phyloP scores from a whole-genome alignment of 2,888 invertebrate species.

The Macaria notata region DNA sequence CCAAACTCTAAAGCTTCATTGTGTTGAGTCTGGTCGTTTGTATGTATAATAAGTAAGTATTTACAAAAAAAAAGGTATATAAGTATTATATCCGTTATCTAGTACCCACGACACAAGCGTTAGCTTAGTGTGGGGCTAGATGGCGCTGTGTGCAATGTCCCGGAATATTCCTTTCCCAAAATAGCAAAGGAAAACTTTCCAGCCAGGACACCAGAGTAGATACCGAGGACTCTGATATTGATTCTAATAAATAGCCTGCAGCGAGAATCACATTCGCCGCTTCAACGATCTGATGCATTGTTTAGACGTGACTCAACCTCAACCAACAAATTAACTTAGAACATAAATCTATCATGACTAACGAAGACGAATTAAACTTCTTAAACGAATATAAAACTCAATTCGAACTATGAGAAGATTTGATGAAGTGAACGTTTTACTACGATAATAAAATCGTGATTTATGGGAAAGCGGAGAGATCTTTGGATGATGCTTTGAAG shows the following conservation, averaged over 20 bases:
- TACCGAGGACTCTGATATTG: constrained; percentile 31
- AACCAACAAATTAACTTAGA: constrained; percentile 25
- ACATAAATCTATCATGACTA: constrained; percentile 29
- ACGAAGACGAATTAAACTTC: constrained; percentile 27
- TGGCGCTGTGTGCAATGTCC: too few species aligned
- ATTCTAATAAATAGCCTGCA: constrained; percentile 25
- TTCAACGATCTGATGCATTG: constrained; percentile 25
- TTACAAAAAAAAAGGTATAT: too few species aligned
- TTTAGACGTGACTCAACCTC: constrained; percentile 25
- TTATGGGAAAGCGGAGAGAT: not conserved
- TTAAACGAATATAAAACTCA: constrained; percentile 18
- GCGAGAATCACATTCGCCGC: constrained; percentile 24
- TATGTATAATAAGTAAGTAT: too few species aligned
- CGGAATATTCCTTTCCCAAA: constrained; percentile 37
- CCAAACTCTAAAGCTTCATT: constrained; percentile 53
- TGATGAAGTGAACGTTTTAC: constrained; percentile 3
- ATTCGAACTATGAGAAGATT: constrained; percentile 8
- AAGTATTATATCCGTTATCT: too few species aligned
- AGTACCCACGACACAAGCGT: too few species aligned
- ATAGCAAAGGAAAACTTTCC: constrained; percentile 39
- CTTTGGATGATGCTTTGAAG: too few species aligned
- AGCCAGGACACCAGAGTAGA: constrained; percentile 32
- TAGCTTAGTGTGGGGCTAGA: too few species aligned
- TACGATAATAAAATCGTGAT: constrained; percentile 5
- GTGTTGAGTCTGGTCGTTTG: too few species aligned